A percentile compares a stretch with the other conserved stretches of the same genome.
Conservation (phyloP, 1,140 invertebrate species). For the Schmidtea mediterranea region DNA sequence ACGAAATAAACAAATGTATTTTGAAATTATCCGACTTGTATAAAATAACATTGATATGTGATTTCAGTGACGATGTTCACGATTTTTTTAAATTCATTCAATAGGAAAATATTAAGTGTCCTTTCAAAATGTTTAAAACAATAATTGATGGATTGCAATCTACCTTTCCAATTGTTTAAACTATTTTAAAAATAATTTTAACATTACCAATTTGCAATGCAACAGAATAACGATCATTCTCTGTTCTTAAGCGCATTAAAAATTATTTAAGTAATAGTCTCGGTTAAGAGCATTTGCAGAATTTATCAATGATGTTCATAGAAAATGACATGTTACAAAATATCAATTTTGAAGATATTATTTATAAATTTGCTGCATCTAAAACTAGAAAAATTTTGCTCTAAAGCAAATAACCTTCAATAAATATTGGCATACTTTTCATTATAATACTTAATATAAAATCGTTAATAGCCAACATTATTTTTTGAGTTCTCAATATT, state of each 20-base stretch:
- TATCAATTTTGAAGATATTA: conserved; percentile 8
- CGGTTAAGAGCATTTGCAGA: too few relatives aligned
- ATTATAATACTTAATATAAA: not conserved
- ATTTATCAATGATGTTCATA: conserved; percentile 8
- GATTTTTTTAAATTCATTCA: conserved; percentile 1
- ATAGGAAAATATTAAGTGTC: not conserved
- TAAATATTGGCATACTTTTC: not conserved
- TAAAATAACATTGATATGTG: not conserved
- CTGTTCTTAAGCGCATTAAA: too few relatives aligned
- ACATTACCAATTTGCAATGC: too few relatives aligned
- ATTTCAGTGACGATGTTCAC: conserved; percentile 2
- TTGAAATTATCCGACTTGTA: not conserved
- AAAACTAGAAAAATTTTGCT: conserved; percentile 9
- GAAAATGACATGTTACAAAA: conserved; percentile 10
- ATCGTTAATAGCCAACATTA: not conserved
- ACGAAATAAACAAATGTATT: not conserved
- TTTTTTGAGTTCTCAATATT: too few relatives aligned
- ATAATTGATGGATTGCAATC: not conserved
- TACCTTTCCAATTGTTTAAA: conserved; percentile 7
- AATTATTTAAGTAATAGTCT: too few relatives aligned
- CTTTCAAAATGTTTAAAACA: not conserved
- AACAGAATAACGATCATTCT: too few relatives aligned
- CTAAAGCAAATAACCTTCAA: not conserved
- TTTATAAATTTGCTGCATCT: conserved; percentile 9
- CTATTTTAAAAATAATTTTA: too few relatives aligned